phyloP scores from a whole-genome alignment of 2,888 invertebrate species.

The Dioctria rufipes region DNA sequence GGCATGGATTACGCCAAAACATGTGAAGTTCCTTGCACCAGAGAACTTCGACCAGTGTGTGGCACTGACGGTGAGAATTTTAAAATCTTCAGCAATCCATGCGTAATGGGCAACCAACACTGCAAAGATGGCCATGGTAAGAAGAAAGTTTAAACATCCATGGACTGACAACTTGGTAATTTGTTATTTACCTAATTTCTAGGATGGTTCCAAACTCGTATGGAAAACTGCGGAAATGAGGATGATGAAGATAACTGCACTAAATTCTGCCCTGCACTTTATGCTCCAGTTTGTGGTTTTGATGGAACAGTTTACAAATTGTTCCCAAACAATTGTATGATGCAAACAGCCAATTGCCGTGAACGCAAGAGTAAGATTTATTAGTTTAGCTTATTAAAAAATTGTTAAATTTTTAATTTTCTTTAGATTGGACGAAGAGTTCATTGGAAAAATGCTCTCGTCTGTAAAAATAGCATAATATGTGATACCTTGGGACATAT shows the following conservation, averaged over 20 bases:
- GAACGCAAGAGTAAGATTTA: slow-evolving; percentile 9
- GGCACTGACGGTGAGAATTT: slow-evolving; percentile 23
- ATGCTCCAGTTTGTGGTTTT: slow-evolving; percentile 38
- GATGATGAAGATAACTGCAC: neutral
- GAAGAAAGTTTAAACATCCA: too few species aligned
- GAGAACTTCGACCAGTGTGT: neutral
- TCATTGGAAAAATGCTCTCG: neutral
- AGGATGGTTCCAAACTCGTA: neutral
- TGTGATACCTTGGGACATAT: too few species aligned
- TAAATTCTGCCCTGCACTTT: neutral
- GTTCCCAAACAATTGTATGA: slow-evolving; percentile 25
- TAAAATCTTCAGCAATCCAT: neutral
- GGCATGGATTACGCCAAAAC: neutral
- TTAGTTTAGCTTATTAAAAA: neutral
- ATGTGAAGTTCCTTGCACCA: neutral
- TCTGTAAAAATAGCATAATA: too few species aligned
- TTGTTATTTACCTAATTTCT: too few species aligned
- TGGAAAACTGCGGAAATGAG: neutral
- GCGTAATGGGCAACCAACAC: neutral
- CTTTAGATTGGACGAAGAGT: slow-evolving; percentile 6
- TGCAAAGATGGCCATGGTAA: neutral
- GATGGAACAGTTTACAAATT: slow-evolving; percentile 14
- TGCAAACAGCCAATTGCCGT: slow-evolving; percentile 7
- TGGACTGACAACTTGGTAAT: neutral
- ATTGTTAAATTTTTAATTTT: neutral